Percentiles rank a stretch among this genome's conserved stretches.
Evolutionary conservation across 2,888 invertebrate genomes (phyloP).

Genomic region (Eupithecia abbreviata): DNA sequence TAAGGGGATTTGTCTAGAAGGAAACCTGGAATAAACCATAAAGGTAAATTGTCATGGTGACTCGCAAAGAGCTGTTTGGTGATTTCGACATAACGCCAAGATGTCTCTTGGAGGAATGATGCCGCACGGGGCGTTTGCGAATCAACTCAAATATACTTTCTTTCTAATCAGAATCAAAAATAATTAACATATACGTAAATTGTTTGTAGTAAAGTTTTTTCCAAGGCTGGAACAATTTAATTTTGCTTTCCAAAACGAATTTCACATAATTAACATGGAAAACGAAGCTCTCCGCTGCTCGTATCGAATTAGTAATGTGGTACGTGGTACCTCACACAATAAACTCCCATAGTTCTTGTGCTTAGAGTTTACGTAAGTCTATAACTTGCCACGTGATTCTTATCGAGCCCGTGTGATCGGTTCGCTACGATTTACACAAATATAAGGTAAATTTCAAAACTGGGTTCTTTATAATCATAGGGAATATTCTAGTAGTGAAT

Average conservation of each 20-base stretch:
- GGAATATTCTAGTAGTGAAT: too few species aligned
- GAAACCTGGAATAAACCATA: too few species aligned
- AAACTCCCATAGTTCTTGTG: constrained; percentile 21
- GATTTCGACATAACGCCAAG: too few species aligned
- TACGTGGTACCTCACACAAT: constrained; percentile 2
- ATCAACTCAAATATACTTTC: not conserved
- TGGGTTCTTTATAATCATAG: constrained; percentile 11
- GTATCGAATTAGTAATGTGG: constrained; percentile 44
- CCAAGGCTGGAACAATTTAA: constrained; percentile 2
- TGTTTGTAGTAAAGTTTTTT: not conserved
- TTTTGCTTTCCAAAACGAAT: constrained; percentile 25
- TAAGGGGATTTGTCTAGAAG: too few species aligned
- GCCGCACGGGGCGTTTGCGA: too few species aligned
- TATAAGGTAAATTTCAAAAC: constrained; percentile 1
- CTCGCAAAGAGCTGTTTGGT: too few species aligned
- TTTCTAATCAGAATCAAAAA: not conserved
- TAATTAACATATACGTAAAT: not conserved
- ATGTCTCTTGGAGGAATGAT: too few species aligned
- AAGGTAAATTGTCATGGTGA: too few species aligned
- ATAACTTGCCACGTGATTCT: constrained; percentile 63
- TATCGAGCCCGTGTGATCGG: constrained; percentile 70
- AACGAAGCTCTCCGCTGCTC: constrained; percentile 19
- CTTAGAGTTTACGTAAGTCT: constrained; percentile 49
- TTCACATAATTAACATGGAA: constrained; percentile 21
- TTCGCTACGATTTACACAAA: constrained; percentile 61